These are phyloP conservation scores for Dorcus parallelipipedus DNA, from an alignment of 2,888 invertebrate genomes.

Conservation along the genomic window DNA sequence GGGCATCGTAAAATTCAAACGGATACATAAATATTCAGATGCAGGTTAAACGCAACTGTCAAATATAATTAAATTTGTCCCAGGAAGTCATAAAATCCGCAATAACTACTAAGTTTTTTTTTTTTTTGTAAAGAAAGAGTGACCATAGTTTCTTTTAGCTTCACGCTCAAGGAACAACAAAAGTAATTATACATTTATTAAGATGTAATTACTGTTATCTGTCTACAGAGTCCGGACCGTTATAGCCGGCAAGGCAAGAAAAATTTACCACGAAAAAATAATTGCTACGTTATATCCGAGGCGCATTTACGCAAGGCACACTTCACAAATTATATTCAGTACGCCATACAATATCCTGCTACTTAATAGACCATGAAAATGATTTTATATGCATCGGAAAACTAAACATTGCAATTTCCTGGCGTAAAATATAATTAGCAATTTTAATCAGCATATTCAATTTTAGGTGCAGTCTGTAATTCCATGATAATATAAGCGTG, in stretches of 20 bases:
- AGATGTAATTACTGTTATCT: conserved; percentile 8
- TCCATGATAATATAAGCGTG: no score
- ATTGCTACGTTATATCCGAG: conserved; percentile 5
- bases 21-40: conserved; percentile 15
- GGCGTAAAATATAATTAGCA: conserved; percentile 6
- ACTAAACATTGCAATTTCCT: conserved; percentile 14
- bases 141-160: not conserved
- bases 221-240: not conserved
- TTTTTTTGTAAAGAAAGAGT: not conserved
- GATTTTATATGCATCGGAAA: conserved; percentile 19
- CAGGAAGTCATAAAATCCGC: conserved; percentile 2
- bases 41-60: conserved; percentile 9
- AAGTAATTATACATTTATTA: not conserved
- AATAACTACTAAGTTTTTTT: not conserved
- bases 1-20: conserved; percentile 5
- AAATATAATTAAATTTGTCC: conserved; percentile 12
- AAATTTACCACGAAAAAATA: conserved; percentile 4
- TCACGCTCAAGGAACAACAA: not conserved
- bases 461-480: not conserved
- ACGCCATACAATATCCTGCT: conserved; percentile 24
- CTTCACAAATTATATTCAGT: conserved; percentile 14
- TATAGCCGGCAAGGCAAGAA: conserved; percentile 8
- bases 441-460: conserved; percentile 5
- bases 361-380: conserved; percentile 35
- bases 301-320: conserved; percentile 11